phyloP scores from a whole-genome alignment of 2,113 vertebrate species.

The Neomonachus schauinslandi region DNA sequence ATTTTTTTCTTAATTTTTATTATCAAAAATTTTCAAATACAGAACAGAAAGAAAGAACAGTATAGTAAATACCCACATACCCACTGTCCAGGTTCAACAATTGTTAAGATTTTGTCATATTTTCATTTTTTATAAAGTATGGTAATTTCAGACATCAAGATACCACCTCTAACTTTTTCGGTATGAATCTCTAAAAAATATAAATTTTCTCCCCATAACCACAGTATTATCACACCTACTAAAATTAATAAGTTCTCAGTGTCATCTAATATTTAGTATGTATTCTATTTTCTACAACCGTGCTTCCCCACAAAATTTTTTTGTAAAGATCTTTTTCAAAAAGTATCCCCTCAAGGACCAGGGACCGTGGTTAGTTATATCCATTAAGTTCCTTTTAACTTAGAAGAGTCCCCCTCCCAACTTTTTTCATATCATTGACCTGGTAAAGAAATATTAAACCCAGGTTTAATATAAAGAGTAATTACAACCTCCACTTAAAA shows the following conservation, averaged over 20 bases:
- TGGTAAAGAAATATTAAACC: background rate
- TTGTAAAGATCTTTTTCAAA: background rate
- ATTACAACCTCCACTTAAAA: background rate
- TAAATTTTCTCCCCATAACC: background rate
- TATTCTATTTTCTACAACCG: background rate
- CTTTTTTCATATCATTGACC: background rate
- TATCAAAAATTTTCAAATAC: background rate
- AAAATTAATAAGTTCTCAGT: background rate
- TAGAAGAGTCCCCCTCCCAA: background rate
- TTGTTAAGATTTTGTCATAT: background rate
- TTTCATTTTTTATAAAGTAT: background rate
- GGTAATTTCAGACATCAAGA: background rate
- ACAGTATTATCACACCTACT: background rate
- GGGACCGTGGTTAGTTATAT: background rate
- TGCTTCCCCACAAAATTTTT: background rate
- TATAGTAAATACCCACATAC: background rate
- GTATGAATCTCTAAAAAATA: background rate
- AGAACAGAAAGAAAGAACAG: background rate
- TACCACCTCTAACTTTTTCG: background rate
- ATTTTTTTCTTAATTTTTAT: background rate
- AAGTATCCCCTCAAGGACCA: conserved; percentile 23
- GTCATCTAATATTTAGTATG: background rate
- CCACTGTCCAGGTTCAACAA: background rate
- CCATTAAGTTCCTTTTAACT: background rate
- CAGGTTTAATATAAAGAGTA: background rate